Percentiles rank a stretch among this genome's conserved stretches.
Evolutionary conservation across 2,113 vertebrate species (phyloP).

Genomic region (Osmerus eperlanus): DNA sequence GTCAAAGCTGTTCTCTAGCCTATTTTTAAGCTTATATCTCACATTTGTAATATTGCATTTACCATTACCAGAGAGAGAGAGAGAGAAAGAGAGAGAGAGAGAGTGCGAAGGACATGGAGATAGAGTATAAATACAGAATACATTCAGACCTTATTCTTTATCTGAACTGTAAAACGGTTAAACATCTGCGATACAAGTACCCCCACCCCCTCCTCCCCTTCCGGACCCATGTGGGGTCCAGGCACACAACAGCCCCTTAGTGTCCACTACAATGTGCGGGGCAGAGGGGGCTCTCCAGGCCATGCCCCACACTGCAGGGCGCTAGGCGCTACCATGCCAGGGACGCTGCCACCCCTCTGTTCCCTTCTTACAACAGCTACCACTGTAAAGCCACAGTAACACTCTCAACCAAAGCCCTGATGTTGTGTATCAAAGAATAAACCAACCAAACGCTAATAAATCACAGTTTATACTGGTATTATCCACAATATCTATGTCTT

Average conservation of each 20-base stretch:
- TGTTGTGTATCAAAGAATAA: too few species aligned
- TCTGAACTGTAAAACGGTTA: neutral
- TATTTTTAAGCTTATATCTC: too few species aligned
- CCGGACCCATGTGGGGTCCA: conserved; percentile 3
- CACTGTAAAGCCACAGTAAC: too few species aligned
- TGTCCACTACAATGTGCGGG: conserved; percentile 34
- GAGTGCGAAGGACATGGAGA: neutral
- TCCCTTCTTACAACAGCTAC: neutral
- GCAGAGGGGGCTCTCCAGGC: conserved; percentile 12
- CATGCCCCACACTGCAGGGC: conserved; percentile 12
- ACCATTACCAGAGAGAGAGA: too few species aligned
- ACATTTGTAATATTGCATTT: too few species aligned
- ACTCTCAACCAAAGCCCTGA: too few species aligned
- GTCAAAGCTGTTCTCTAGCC: conserved; percentile 24
- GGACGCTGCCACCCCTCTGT: conserved; percentile 8
- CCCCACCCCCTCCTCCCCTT: conserved; percentile 4
- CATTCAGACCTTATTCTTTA: conserved; percentile 1
- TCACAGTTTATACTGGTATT: too few species aligned
- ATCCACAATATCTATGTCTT: too few species aligned
- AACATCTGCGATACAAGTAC: conserved; percentile 21
- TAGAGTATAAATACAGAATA: neutral
- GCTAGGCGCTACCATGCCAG: neutral
- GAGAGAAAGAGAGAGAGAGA: too few species aligned
- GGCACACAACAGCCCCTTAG: conserved; percentile 34
- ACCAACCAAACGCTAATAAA: too few species aligned